A percentile compares a stretch with the other conserved stretches of the same genome.
These are phyloP conservation scores for Rhopalosiphum nymphaeae DNA, from an alignment of 2,888 invertebrate genomes.

Conservation along the genomic window DNA sequence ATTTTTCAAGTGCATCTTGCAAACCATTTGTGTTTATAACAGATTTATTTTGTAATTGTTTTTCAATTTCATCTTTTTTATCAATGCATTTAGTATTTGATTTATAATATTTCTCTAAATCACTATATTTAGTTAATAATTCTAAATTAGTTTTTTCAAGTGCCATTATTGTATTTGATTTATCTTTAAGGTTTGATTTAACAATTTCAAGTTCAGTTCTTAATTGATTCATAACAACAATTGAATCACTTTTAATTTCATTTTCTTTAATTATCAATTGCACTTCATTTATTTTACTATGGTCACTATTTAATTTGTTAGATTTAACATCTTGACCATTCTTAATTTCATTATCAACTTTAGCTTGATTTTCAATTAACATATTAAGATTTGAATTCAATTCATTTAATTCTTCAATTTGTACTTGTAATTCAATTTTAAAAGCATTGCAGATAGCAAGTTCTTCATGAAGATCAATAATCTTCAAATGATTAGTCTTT, in stretches of 20 bases:
- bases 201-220: constrained; percentile 14
- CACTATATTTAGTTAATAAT: constrained; percentile 20
- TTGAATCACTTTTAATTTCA: not conserved
- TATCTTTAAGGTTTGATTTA: constrained; percentile 26
- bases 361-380: constrained; percentile 13
- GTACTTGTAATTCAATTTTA: constrained; percentile 39
- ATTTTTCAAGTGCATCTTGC: not conserved
- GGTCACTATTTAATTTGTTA: not conserved
- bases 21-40: not conserved
- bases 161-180: not conserved
- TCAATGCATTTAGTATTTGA: not conserved
- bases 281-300: not conserved
- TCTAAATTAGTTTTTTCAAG: constrained; percentile 25
- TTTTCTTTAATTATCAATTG: not conserved
- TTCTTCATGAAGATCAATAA: constrained; percentile 29
- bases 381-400: constrained; percentile 6
- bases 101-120: constrained; percentile 30
- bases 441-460: not conserved
- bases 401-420: constrained; percentile 37
- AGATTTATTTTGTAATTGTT: constrained; percentile 26
- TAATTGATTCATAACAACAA: not conserved
- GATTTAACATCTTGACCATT: not conserved
- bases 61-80: constrained; percentile 24
- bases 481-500: constrained; percentile 25
- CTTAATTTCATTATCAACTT: constrained; percentile 17